Conservation (phyloP, 2,797 vertebrate genomes). For the Enteromius argenteus region DNA sequence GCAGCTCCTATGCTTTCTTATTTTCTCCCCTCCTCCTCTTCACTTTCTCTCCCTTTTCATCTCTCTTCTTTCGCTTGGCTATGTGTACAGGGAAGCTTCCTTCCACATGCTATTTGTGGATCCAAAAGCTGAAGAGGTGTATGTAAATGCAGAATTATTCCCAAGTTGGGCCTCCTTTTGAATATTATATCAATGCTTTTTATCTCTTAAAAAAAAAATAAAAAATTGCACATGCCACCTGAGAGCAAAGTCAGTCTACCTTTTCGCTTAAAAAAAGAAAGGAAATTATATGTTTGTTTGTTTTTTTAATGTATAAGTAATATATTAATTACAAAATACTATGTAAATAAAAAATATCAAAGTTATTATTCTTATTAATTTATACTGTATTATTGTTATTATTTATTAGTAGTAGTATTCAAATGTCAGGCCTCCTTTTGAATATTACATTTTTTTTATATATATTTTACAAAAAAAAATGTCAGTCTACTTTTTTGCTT, state of each 20-base stretch:
- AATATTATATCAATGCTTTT: background rate
- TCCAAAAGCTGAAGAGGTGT: conserved; percentile 26
- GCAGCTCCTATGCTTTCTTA: conserved; percentile 44
- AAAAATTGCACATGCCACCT: background rate
- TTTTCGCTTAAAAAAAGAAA: background rate
- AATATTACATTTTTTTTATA: too few species aligned
- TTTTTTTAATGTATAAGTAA: background rate
- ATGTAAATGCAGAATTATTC: conserved; percentile 24
- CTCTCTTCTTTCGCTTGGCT: conserved; percentile 54
- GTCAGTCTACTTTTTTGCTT: too few species aligned
- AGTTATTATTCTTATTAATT: background rate
- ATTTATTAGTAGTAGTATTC: background rate
- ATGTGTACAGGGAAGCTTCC: conserved; percentile 53
- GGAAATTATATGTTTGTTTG: background rate
- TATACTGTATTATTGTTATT: background rate
- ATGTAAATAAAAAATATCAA: background rate
- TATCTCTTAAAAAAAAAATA: background rate
- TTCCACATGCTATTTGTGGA: conserved; percentile 64
- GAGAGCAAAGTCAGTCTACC: background rate
- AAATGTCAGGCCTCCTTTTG: too few species aligned
- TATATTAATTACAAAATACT: background rate
- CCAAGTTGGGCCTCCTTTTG: conserved; percentile 12
- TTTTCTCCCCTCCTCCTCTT: conserved; percentile 33
- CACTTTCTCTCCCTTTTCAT: conserved; percentile 33
- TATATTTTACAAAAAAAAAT: too few species aligned